Percentiles rank a stretch among this genome's conserved stretches.
phyloP scores from a whole-genome alignment of 2,797 vertebrate species.

The Enteromius anoplus region DNA sequence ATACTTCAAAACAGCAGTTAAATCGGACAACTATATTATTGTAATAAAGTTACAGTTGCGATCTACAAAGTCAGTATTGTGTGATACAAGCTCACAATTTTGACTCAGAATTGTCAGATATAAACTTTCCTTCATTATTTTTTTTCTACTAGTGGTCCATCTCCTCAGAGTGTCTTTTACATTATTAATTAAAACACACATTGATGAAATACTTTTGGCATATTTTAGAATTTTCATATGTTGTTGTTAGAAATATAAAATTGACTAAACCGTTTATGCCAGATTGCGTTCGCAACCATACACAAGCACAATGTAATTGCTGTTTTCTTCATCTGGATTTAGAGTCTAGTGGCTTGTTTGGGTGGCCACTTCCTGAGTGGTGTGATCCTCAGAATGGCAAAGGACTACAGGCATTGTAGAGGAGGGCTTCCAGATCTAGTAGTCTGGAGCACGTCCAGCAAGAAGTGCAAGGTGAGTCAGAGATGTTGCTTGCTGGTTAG shows the following conservation, averaged over 20 bases:
- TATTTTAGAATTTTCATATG: neutral
- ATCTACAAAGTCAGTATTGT: no score
- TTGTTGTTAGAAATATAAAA: neutral
- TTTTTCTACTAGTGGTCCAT: neutral
- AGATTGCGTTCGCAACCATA: slow-evolving; percentile 39
- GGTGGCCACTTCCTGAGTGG: slow-evolving; percentile 88
- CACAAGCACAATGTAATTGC: neutral
- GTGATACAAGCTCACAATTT: no score
- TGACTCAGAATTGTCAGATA: no score
- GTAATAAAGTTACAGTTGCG: neutral
- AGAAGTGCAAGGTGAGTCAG: slow-evolving; percentile 81
- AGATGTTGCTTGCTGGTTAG: neutral
- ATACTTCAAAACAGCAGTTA: neutral
- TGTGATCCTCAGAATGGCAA: slow-evolving; percentile 82
- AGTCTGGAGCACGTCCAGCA: slow-evolving; percentile 84
- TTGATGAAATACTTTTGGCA: no score
- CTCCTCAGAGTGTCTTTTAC: neutral
- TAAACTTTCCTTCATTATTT: no score
- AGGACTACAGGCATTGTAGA: slow-evolving; percentile 88
- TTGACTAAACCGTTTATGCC: neutral
- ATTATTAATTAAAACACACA: neutral
- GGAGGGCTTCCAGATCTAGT: slow-evolving; percentile 94
- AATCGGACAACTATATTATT: neutral
- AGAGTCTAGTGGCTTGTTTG: slow-evolving; percentile 90
- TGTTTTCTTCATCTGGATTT: neutral